Evolutionary conservation across 2,113 vertebrate species (phyloP).

Genomic region (Phalacrocorax aristotelis): DNA sequence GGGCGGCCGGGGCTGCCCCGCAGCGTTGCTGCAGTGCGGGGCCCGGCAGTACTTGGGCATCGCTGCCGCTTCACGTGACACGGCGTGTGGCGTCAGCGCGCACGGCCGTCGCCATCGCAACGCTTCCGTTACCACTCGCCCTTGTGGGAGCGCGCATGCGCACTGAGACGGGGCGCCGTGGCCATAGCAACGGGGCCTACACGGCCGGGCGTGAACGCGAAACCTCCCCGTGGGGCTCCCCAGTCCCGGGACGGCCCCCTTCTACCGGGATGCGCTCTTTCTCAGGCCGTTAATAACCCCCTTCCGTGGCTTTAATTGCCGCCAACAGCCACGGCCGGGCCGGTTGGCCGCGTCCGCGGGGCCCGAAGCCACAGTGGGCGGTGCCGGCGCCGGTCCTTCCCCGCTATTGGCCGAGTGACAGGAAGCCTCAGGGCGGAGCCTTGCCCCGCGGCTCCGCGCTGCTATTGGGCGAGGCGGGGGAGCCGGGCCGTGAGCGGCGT

Average conservation of each 20-base stretch:
- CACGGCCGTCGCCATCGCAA: not conserved
- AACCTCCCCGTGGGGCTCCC: not conserved
- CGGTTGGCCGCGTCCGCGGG: not conserved
- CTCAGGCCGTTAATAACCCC: too few relatives aligned
- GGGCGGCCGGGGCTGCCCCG: not conserved
- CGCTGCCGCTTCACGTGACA: not conserved
- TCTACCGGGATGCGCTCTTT: not conserved
- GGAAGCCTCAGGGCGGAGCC: not conserved
- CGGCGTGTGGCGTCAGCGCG: too few relatives aligned
- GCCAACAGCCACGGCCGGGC: too few relatives aligned
- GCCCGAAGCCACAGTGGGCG: not conserved
- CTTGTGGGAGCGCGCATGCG: not conserved
- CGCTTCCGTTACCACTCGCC: too few relatives aligned
- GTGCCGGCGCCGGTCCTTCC: not conserved
- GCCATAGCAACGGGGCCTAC: not conserved
- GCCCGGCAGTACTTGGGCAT: constrained; percentile 51
- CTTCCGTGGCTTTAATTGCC: too few relatives aligned
- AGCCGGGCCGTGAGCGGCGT: not conserved
- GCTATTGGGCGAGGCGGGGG: not conserved
- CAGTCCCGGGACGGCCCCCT: too few relatives aligned
- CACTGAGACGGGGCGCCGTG: not conserved
- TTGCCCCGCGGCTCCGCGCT: not conserved
- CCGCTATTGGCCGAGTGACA: not conserved
- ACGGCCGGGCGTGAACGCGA: not conserved
- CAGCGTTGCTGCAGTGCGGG: constrained; percentile 36